These are phyloP conservation scores for Melanotaenia boesemani DNA, from an alignment of 2,797 vertebrate genomes.

Conservation along the genomic window DNA sequence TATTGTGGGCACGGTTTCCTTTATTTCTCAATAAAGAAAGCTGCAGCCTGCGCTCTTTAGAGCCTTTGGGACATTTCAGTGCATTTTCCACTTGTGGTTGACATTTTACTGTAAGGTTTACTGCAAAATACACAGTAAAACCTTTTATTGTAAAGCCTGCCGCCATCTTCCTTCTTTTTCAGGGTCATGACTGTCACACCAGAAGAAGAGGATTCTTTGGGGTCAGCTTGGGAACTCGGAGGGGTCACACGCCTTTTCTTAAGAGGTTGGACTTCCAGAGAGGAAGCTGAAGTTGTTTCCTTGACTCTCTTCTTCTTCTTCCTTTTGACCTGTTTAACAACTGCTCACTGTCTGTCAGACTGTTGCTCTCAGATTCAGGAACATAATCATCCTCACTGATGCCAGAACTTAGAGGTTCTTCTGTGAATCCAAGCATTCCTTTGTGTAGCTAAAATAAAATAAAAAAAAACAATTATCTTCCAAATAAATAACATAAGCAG, in stretches of 20 bases:
- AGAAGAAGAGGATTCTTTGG: not conserved
- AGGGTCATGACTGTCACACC: not conserved
- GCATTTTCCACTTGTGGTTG: not conserved
- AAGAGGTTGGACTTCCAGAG: not conserved
- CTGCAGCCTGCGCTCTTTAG: not conserved
- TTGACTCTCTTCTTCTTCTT: not conserved
- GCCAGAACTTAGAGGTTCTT: no score
- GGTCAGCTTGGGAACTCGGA: not conserved
- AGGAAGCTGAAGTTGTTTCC: not conserved
- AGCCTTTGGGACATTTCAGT: slow-evolving; percentile 5
- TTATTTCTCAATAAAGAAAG: slow-evolving; percentile 8
- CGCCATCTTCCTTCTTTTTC: not conserved
- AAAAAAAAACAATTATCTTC: no score
- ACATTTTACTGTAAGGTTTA: slow-evolving; percentile 8
- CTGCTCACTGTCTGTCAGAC: not conserved
- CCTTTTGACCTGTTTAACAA: not conserved
- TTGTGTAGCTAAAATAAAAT: no score
- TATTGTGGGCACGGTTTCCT: slow-evolving; percentile 8
- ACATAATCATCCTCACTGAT: slow-evolving; percentile 2
- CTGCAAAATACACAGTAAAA: slow-evolving; percentile 9
- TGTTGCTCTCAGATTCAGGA: not conserved
- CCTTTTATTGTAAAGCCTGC: not conserved
- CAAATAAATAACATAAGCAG: no score
- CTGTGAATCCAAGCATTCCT: no score
- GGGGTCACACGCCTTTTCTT: not conserved